Conservation (phyloP, 2,113 vertebrate genomes). For the Prietella phreatophila region DNA sequence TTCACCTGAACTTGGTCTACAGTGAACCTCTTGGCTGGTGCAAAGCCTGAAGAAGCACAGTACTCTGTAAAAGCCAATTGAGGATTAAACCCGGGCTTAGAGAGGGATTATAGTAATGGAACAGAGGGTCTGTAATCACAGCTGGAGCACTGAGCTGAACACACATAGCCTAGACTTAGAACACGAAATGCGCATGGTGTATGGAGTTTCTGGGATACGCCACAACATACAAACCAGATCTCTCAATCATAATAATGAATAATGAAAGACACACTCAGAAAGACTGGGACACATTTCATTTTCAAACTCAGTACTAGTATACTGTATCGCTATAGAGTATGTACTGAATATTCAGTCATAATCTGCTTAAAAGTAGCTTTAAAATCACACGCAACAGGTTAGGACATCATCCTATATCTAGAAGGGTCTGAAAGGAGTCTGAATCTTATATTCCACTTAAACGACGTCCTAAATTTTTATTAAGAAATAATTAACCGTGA, state of each 20-base stretch:
- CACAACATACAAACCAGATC: background rate
- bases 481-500: background rate
- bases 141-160: background rate
- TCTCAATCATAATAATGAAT: background rate
- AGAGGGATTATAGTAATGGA: conserved; percentile 18
- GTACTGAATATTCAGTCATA: background rate
- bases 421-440: background rate
- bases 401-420: background rate
- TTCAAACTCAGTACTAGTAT: background rate
- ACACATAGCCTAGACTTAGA: background rate
- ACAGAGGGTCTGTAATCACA: conserved; percentile 15
- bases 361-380: background rate
- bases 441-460: background rate
- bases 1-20: background rate
- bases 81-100: conserved; percentile 17
- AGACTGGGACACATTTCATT: background rate
- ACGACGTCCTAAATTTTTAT: background rate
- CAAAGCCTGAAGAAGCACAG: conserved; percentile 23
- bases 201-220: background rate
- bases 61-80: conserved; percentile 20
- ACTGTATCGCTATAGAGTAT: background rate
- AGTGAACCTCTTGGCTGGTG: conserved; percentile 13
- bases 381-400: background rate
- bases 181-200: background rate
- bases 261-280: background rate